Evolutionary conservation across 2,888 invertebrate genomes (phyloP).

Genomic region (Phlogophora meticulosa): DNA sequence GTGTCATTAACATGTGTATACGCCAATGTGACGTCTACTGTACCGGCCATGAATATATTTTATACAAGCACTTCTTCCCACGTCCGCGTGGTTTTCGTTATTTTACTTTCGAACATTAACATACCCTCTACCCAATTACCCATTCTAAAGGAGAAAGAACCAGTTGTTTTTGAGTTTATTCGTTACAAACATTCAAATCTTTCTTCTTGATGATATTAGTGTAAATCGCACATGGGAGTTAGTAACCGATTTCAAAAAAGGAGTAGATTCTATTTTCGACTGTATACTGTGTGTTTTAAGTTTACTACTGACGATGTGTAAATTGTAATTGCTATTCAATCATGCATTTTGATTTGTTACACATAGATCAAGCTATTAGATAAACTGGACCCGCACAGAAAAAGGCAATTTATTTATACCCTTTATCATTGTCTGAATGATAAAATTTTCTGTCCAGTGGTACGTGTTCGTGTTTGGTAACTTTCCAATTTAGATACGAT

Average conservation of each 20-base stretch:
- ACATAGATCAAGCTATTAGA: neutral
- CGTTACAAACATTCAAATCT: too few relatives aligned
- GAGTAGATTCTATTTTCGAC: too few relatives aligned
- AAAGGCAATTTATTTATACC: slow-evolving; percentile 1
- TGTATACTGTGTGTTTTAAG: too few relatives aligned
- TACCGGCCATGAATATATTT: neutral
- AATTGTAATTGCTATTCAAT: neutral
- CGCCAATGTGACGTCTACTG: neutral
- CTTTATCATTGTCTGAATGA: slow-evolving; percentile 6
- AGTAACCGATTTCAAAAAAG: too few relatives aligned
- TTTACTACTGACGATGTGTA: neutral
- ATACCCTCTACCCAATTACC: too few relatives aligned
- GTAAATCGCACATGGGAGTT: too few relatives aligned
- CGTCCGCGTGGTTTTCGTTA: too few relatives aligned
- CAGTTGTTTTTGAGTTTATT: too few relatives aligned
- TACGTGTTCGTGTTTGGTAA: slow-evolving; percentile 19
- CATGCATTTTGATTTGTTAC: neutral
- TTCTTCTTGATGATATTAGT: too few relatives aligned
- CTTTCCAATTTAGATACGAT: slow-evolving; percentile 44
- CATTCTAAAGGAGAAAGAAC: too few relatives aligned
- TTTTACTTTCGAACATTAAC: too few relatives aligned
- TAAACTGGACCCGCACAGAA: slow-evolving; percentile 4
- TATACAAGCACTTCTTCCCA: too few relatives aligned
- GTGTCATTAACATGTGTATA: slow-evolving; percentile 1
- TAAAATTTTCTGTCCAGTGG: slow-evolving; percentile 2